Base-by-base conservation (phyloP, 2,888 invertebrate genomes). In the Hyposoter dolosus region DNA sequence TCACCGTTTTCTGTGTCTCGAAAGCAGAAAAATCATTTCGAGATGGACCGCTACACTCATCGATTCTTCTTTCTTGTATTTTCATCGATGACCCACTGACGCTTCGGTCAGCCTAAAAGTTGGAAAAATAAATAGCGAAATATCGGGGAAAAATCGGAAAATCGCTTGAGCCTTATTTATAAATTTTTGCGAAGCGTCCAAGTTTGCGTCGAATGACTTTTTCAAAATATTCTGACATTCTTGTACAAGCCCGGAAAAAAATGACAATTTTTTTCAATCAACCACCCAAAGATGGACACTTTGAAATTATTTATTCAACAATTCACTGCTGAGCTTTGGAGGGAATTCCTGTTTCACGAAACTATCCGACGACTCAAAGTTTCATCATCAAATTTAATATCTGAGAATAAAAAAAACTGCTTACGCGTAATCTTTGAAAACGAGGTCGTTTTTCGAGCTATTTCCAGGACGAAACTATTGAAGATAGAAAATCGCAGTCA, bases 351-450 rank as follows among this genome's bases (percentile, higher is more conserved):
- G 28, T 28, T 60, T 60, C 60, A 28, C 5, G 28, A 60, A 60
- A 60, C 60, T 60, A 60, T 60, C n/a, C 60, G 28, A 60, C 12
- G 60, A 3, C 60, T 60, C 10, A 5, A 28, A 60, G 15, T 60
- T 60, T 28, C 6, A 28, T 60, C 60, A 60, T 60, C 5, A 28
- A 60, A 60, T 28, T 60, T 60, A 28, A 60, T 60, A 60, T 60
- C 28, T 28, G 15, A 60, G 28, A 60, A 15, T 60, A 28, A 28
- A 60, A 60, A 60, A 60, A 56, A 56, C 6, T 15, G 60, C 60
- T 60, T 60, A 60, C 60, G 28, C 60, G 60, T 60, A 60, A 60
- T 66, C 19, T 40, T 12, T 17, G 10, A 35, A 40, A 40, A 66
- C 40, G 66, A 60, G 15, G 60, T 60, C 60, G 60, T 60, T 28